phyloP scores from a whole-genome alignment of 2,113 vertebrate genomes.

The Gambusia affinis region DNA sequence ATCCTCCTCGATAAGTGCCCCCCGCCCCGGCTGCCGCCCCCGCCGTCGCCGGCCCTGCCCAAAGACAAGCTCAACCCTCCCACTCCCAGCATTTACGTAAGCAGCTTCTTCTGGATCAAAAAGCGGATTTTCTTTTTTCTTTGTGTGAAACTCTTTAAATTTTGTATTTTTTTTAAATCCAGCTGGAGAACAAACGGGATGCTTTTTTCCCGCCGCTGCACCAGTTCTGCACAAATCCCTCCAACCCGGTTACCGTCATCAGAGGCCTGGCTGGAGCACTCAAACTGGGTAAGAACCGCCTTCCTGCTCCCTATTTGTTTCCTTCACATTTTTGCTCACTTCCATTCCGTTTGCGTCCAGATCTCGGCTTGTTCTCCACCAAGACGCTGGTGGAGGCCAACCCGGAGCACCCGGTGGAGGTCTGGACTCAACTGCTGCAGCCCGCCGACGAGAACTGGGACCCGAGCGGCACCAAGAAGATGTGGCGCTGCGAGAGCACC shows the following conservation, averaged over 20 bases:
- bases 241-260: constrained; percentile 99
- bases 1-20: constrained; percentile 98
- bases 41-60: constrained; percentile 93
- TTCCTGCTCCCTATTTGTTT: not conserved
- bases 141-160: not conserved
- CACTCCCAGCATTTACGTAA: constrained; percentile 99
- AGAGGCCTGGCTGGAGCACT: constrained; percentile 98
- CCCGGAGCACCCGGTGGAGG: constrained; percentile 97
- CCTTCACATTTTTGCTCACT: not conserved
- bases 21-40: constrained; percentile 92
- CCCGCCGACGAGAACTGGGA: constrained; percentile 99
- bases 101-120: constrained; percentile 60
- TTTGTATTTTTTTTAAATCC: not conserved
- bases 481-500: constrained; percentile 97
- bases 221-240: constrained; percentile 99
- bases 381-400: constrained; percentile 99
- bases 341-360: constrained; percentile 63
- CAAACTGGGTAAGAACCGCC: constrained; percentile 81
- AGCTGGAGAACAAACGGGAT: constrained; percentile 99
- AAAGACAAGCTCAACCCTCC: constrained; percentile 99
- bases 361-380: constrained; percentile 98
- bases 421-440: constrained; percentile 95
- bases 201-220: constrained; percentile 99
- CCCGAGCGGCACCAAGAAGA: constrained; percentile 91
- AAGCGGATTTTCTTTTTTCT: too few relatives aligned